phyloP scores from a whole-genome alignment of 2,888 invertebrate species.

The Octodonta nipae region DNA sequence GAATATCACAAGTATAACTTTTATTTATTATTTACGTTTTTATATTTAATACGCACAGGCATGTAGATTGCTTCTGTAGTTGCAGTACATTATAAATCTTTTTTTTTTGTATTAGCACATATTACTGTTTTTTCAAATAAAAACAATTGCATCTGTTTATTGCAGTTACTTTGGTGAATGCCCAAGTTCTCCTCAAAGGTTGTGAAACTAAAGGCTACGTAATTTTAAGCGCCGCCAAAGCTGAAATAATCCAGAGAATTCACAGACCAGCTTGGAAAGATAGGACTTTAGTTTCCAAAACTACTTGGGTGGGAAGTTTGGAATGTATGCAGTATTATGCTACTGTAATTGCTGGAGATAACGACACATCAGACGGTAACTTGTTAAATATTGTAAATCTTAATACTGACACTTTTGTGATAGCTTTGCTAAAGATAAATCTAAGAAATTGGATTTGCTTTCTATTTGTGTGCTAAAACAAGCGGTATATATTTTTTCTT shows the following conservation, averaged over 20 bases:
- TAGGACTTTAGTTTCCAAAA: conserved; percentile 77
- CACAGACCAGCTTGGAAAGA: conserved; percentile 84
- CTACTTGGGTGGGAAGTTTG: conserved; percentile 88
- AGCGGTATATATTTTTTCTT: no score
- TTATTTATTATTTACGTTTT: neutral
- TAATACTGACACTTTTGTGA: neutral
- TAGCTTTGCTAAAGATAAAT: no score
- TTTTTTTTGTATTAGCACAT: no score
- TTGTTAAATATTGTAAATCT: neutral
- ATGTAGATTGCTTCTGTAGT: no score
- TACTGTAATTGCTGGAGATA: conserved; percentile 75
- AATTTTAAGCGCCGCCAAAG: conserved; percentile 89
- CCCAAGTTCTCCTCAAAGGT: conserved; percentile 87
- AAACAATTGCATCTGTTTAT: no score
- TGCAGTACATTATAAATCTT: no score
- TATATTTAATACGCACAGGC: no score
- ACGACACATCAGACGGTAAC: conserved; percentile 39
- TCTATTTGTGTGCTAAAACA: no score
- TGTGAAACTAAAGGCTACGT: conserved; percentile 96
- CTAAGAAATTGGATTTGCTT: no score
- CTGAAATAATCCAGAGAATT: conserved; percentile 74
- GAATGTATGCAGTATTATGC: conserved; percentile 99
- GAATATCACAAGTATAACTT: no score
- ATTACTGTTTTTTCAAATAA: no score
- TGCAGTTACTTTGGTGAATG: conserved; percentile 77